A percentile compares a stretch with the other conserved stretches of the same genome.
Conservation (phyloP, 2,113 vertebrate genomes). For the Dascyllus trimaculatus region DNA sequence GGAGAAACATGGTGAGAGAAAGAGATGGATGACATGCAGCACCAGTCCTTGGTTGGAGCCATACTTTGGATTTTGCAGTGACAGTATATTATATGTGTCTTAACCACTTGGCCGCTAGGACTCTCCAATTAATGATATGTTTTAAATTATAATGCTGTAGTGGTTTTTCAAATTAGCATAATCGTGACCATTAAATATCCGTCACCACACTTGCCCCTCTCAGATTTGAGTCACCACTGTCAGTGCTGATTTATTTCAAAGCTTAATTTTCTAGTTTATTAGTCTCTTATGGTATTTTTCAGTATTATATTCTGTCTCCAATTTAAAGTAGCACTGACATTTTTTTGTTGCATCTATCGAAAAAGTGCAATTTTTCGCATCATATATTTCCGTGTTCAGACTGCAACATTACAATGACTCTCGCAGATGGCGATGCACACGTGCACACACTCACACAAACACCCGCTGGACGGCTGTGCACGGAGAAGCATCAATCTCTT, state of each 20-base stretch:
- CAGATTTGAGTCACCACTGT: slow-evolving; percentile 24
- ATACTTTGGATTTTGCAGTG: slow-evolving; percentile 2
- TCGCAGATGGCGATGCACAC: slow-evolving; percentile 10
- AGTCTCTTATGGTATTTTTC: background rate
- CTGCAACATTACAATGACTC: slow-evolving; percentile 21
- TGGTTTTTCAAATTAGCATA: slow-evolving; percentile 39
- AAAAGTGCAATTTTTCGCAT: background rate
- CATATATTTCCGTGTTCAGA: background rate
- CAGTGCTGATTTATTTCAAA: slow-evolving; percentile 15
- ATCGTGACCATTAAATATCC: slow-evolving; percentile 23
- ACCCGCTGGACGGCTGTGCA: slow-evolving; percentile 44
- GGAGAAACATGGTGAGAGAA: background rate
- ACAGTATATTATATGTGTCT: slow-evolving; percentile 14
- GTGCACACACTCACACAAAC: slow-evolving; percentile 30
- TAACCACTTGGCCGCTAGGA: slow-evolving; percentile 15
- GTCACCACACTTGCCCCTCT: slow-evolving; percentile 12
- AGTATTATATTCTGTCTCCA: background rate
- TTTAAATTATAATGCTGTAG: slow-evolving; percentile 36
- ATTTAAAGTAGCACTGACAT: background rate
- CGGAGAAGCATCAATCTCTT: slow-evolving; percentile 57
- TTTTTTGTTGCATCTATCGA: background rate
- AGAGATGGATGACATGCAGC: background rate
- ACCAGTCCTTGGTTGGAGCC: background rate
- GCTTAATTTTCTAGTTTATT: background rate
- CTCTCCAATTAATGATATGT: slow-evolving; percentile 27